Percentiles rank a stretch among this genome's conserved stretches.
Conservation (phyloP, 2,888 invertebrate genomes). For the Callosobruchus maculatus region DNA sequence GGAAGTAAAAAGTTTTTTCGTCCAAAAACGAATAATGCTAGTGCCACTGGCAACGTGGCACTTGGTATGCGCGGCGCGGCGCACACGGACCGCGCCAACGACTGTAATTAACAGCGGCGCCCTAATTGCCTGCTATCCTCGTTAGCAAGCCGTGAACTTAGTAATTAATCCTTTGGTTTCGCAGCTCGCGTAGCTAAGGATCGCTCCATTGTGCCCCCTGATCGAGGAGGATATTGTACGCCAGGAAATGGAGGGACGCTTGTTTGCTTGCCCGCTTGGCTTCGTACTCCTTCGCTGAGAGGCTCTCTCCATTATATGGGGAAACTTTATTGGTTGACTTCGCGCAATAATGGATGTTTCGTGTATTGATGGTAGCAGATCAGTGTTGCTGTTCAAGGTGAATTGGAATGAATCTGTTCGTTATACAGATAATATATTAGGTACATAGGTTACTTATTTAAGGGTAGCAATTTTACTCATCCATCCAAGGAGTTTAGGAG, state of each 20-base stretch:
- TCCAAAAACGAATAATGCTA: too few relatives aligned
- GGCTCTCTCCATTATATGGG: not conserved
- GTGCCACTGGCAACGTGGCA: not conserved
- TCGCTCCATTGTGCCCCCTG: not conserved
- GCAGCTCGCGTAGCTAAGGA: slow-evolving; percentile 43
- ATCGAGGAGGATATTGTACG: not conserved
- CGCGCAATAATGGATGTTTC: not conserved
- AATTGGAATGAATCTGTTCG: too few relatives aligned
- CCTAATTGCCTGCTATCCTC: slow-evolving; percentile 52
- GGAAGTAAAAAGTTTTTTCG: too few relatives aligned
- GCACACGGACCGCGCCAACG: slow-evolving; percentile 35
- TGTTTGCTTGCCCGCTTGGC: slow-evolving; percentile 40
- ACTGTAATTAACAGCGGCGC: slow-evolving; percentile 52
- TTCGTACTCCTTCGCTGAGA: slow-evolving; percentile 12
- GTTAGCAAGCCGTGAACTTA: slow-evolving; percentile 54
- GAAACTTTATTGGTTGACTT: not conserved
- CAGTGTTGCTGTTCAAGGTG: too few relatives aligned
- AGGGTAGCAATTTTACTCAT: too few relatives aligned
- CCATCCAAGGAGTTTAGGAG: too few relatives aligned
- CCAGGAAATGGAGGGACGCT: slow-evolving; percentile 44
- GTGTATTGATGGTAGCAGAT: too few relatives aligned
- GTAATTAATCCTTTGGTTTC: slow-evolving; percentile 53
- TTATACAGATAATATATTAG: too few relatives aligned
- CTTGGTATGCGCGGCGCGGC: slow-evolving; percentile 9
- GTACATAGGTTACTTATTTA: too few relatives aligned